phyloP scores from a whole-genome alignment of 1,140 invertebrate genomes.

The Ephestia elutella region DNA sequence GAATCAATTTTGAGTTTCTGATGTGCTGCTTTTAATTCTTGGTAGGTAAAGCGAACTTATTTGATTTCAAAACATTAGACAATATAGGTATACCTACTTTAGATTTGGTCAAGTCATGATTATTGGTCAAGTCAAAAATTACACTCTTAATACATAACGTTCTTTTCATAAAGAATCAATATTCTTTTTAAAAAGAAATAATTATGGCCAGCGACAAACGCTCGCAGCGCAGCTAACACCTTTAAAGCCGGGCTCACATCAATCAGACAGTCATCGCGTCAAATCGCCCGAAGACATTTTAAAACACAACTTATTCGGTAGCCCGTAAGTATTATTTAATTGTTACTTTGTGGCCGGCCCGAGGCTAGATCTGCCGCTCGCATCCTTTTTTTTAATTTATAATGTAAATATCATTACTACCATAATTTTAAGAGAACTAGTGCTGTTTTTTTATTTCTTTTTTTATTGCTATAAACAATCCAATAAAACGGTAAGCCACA shows the following conservation, averaged over 20 bases:
- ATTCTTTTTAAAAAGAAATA: neutral
- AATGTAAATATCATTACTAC: constrained; percentile 24
- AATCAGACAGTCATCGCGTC: constrained; percentile 53
- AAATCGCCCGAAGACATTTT: constrained; percentile 63
- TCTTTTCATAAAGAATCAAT: neutral
- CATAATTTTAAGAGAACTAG: neutral
- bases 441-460: neutral
- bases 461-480: constrained; percentile 14
- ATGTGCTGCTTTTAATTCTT: constrained; percentile 39
- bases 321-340: constrained; percentile 71
- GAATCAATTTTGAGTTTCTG: constrained; percentile 65
- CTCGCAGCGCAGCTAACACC: constrained; percentile 22
- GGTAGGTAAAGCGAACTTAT: too few relatives aligned
- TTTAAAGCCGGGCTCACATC: constrained; percentile 35
- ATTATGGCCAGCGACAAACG: constrained; percentile 13
- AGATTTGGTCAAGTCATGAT: too few relatives aligned
- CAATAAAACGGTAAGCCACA: constrained; percentile 41
- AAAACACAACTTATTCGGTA: constrained; percentile 64
- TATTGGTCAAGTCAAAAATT: too few relatives aligned
- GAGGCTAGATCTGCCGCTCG: constrained; percentile 26
- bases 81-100: too few relatives aligned
- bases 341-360: constrained; percentile 54
- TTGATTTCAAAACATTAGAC: too few relatives aligned
- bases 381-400: constrained; percentile 23
- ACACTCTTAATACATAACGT: too few relatives aligned